phyloP scores from a whole-genome alignment of 2,888 invertebrate genomes.

The Apantesis nais region DNA sequence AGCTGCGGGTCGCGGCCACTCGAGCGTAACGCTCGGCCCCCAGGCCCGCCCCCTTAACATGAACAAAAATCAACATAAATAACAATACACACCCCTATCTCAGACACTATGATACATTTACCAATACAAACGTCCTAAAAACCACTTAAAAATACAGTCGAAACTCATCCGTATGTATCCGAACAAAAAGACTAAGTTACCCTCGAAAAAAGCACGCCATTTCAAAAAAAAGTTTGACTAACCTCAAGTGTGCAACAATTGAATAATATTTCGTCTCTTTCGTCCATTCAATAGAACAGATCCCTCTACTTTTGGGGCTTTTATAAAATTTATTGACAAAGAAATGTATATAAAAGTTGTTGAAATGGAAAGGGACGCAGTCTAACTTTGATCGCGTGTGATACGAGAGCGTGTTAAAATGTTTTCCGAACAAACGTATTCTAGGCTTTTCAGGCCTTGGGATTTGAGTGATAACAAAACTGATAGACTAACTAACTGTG shows the following conservation, averaged over 20 bases:
- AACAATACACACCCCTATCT: conserved; percentile 85
- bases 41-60: conserved; percentile 75
- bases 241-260: conserved; percentile 82
- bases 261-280: conserved; percentile 85
- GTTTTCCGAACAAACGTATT: conserved; percentile 76
- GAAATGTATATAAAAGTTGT: conserved; percentile 84
- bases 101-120: conserved; percentile 70
- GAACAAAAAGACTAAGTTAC: conserved; percentile 45
- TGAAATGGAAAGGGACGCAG: conserved; percentile 79
- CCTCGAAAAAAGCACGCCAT: conserved; percentile 23
- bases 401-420: conserved; percentile 64
- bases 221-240: conserved; percentile 46
- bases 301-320: conserved; percentile 80
- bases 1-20: conserved; percentile 77
- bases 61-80: conserved; percentile 85
- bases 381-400: conserved; percentile 69
- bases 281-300: conserved; percentile 75
- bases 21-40: conserved; percentile 77
- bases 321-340: conserved; percentile 85
- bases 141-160: conserved; percentile 31
- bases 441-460: conserved; percentile 87
- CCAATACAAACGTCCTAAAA: conserved; percentile 47
- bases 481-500: conserved; percentile 46
- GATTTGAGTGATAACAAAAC: conserved; percentile 77
- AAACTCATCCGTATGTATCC: conserved; percentile 40